Conservation (phyloP, 2,797 vertebrate genomes). For the Enteromius mattozi region DNA sequence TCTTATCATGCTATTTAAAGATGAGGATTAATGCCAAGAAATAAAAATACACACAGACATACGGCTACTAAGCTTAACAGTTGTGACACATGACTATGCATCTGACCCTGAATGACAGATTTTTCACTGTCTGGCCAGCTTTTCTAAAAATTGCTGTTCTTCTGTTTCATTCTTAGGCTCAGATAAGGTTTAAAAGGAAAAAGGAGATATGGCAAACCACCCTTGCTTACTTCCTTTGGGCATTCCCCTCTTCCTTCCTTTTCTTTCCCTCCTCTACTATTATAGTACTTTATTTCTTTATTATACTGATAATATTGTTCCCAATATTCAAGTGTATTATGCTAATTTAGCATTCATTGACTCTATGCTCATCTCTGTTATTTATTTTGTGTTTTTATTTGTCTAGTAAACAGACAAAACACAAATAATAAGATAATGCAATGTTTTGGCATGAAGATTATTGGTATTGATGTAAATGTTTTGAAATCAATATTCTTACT, state of each 20-base stretch:
- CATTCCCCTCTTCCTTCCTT: slow-evolving; percentile 51
- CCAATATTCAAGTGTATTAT: background rate
- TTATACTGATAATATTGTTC: background rate
- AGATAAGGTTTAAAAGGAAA: slow-evolving; percentile 30
- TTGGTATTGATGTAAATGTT: background rate
- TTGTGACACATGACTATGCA: background rate
- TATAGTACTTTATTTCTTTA: background rate
- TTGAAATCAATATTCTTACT: background rate
- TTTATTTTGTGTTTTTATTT: background rate
- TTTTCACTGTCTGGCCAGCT: slow-evolving; percentile 4
- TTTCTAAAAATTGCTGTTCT: slow-evolving; percentile 19
- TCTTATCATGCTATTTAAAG: background rate
- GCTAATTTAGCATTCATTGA: background rate
- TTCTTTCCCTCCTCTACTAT: slow-evolving; percentile 4
- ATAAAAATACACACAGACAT: slow-evolving; percentile 18
- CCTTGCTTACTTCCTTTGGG: slow-evolving; percentile 47
- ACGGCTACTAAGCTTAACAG: background rate
- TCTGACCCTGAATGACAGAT: slow-evolving; percentile 22
- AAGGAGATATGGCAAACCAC: slow-evolving; percentile 16
- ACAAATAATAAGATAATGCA: background rate
- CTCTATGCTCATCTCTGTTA: background rate
- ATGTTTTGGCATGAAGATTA: background rate
- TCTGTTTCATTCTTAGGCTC: slow-evolving; percentile 10
- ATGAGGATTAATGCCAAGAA: background rate
- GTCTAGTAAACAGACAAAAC: background rate